Evolutionary conservation across 2,797 vertebrate species (phyloP), one percentile per base, ranked within the genome.

Genomic region (Clamator glandarius): DNA sequence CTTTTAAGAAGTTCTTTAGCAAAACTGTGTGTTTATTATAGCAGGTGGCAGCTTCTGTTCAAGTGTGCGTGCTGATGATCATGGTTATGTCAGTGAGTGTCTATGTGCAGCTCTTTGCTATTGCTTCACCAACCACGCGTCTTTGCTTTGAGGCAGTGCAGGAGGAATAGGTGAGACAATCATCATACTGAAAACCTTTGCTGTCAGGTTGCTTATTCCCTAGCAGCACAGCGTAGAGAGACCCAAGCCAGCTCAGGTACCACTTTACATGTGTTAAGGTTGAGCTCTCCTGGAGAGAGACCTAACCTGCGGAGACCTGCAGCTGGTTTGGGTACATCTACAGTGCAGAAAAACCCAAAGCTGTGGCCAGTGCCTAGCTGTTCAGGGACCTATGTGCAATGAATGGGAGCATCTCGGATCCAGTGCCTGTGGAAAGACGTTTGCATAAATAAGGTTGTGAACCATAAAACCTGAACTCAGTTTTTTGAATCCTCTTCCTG

Each of bases 231-330:
- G 61, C 3, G 15, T 52, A 19, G 82, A 79, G 28, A 46, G 31
- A 19, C 62, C 86, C 63, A 26, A 5, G 23, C 50, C 85, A 78
- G 81, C 55, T 33, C 28, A 21, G 83, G 51, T 66, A n/a, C 46
- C 9, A 0, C 44, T 90, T 58, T 1, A 31, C 5, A 2, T 3
- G 2, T 4, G 8, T 51, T 5, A 26, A 35, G 0, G 2, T 17
- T 11, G 46, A 46, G 82, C 69, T 72, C n/a, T 75, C 39, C 44
- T 12, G 67, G 42, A 54, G 46, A 25, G 42, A 41, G 59, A 14
- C 11, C 21, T 48, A 24, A 36, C 35, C 66, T 9, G 3, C 8
- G 73, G 89, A 28, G 62, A 72, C 9, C 5, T 58, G 78, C 67
- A 67, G 87, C 52, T 89, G 81, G 12, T 57, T 61, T 83, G 64